Evolutionary conservation across 2,113 vertebrate species (phyloP), one percentile per base, ranked within the genome.

Genomic region (Ploceus nigricollis): DNA sequence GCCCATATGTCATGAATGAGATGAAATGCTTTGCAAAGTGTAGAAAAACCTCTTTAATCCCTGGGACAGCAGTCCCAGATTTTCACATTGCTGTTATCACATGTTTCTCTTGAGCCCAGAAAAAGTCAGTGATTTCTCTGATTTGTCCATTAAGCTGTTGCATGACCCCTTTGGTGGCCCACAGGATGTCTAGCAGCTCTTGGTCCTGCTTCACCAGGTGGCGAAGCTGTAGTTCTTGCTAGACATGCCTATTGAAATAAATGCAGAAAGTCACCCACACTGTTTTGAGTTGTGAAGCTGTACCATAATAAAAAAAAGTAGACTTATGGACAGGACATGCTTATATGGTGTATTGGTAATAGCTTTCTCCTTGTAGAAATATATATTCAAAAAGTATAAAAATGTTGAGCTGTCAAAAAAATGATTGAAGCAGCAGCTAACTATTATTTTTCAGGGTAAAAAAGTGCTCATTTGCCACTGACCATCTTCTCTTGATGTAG

Each of bases 361-460:
- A 92, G 89, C 75, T 94, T 90, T 96, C 61, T 92, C 47, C 70
- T 83, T 85, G 42, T 53, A 78, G 54, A 94, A 95, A 93, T 89
- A 42, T 7, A 27, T 82, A 69, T 88, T 96, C 6, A 87, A 64
- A 83, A 86, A 95, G 89, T 84, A 82, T 4, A 58, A 72, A 89
- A 94, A 87, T 73, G 61, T 72, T 87, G 42, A 90, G 5, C 86
- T 96, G 96, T 89, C 96, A 94, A 79, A 94, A 87, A 87, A 30
- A 7, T 77, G 90, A 96, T 77, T 91, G 92, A 91, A 89, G 81
- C 22, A 92, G 73, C 35, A 95, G 65, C 83, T 89, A 96, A 51
- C 45, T 94, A 95, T 89, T 95, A 94, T 91, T 92, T 94, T 89
- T 87, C 68, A 58, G 72, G 23, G 63, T 7, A 68, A 93, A 89